Percentiles rank a stretch among this genome's conserved stretches.
phyloP scores from a whole-genome alignment of 2,113 vertebrate species.

The Acanthochromis polyacanthus region DNA sequence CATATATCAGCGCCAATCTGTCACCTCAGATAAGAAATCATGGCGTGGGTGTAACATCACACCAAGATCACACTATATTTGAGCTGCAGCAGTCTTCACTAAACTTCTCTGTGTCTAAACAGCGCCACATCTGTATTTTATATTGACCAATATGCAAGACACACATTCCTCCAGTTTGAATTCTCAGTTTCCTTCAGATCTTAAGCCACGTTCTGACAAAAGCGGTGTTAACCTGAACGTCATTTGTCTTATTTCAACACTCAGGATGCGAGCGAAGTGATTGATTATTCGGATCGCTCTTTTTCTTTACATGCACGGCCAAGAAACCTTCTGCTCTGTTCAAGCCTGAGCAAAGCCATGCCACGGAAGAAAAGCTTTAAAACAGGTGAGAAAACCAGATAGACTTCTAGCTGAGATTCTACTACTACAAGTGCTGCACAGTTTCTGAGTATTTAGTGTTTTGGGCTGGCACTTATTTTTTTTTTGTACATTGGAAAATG shows the following conservation, averaged over 20 bases:
- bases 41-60: constrained; percentile 29
- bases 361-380: not conserved
- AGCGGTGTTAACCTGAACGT: constrained; percentile 2
- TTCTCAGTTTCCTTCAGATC: constrained; percentile 32
- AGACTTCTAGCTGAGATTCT: not conserved
- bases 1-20: constrained; percentile 41
- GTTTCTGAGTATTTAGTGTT: not conserved
- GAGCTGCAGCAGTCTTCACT: constrained; percentile 39
- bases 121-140: constrained; percentile 70
- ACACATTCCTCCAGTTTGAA: constrained; percentile 6
- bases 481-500: not conserved
- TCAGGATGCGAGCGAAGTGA: constrained; percentile 24
- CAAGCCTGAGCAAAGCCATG: not conserved
- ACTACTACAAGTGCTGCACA: not conserved
- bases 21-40: constrained; percentile 60
- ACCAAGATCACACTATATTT: constrained; percentile 19
- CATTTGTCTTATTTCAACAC: constrained; percentile 1
- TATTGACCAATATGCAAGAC: constrained; percentile 34
- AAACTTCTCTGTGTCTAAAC: constrained; percentile 35
- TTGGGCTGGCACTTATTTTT: not conserved
- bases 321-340: not conserved
- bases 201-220: constrained; percentile 28
- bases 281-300: constrained; percentile 6
- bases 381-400: not conserved
- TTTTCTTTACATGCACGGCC: not conserved